These are phyloP conservation scores for Takifugu ocellatus DNA, from an alignment of 2,797 vertebrate genomes.

Conservation along the genomic window DNA sequence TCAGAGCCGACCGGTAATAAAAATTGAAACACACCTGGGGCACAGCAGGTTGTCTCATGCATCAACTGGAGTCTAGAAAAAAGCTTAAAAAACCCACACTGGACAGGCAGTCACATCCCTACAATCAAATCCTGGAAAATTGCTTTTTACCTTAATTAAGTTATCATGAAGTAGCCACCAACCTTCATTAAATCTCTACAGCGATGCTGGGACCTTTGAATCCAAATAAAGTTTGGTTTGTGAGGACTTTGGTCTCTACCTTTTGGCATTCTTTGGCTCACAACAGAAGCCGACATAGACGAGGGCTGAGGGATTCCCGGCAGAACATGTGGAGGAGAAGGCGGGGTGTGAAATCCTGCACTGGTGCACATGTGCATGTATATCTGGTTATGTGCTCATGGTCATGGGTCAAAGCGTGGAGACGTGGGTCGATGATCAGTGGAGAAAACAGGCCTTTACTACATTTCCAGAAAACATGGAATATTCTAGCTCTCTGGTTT, in stretches of 20 bases:
- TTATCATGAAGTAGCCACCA: slow-evolving; percentile 7
- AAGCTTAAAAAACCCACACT: too few species aligned
- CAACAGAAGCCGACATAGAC: slow-evolving; percentile 33
- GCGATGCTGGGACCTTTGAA: slow-evolving; percentile 22
- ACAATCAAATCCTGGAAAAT: slow-evolving; percentile 5
- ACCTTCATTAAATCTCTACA: slow-evolving; percentile 5
- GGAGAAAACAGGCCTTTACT: slow-evolving; percentile 10
- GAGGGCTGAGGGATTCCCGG: slow-evolving; percentile 40
- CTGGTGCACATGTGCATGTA: slow-evolving; percentile 28
- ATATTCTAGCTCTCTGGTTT: slow-evolving; percentile 8
- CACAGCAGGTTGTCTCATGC: slow-evolving; percentile 34
- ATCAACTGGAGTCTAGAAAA: not conserved
- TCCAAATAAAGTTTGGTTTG: slow-evolving; percentile 12
- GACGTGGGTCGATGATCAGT: slow-evolving; percentile 38
- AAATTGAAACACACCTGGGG: slow-evolving; percentile 18
- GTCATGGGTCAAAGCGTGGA: slow-evolving; percentile 37
- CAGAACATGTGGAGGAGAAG: slow-evolving; percentile 17
- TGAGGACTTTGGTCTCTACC: slow-evolving; percentile 1
- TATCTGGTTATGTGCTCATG: slow-evolving; percentile 37
- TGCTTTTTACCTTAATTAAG: not conserved
- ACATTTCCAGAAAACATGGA: slow-evolving; percentile 19
- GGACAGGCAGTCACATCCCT: not conserved
- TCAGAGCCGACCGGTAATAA: slow-evolving; percentile 36
- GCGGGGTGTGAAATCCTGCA: slow-evolving; percentile 28
- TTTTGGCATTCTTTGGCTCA: slow-evolving; percentile 29